Evolutionary conservation across 2,113 vertebrate genomes (phyloP), one percentile per base, ranked within the genome.

Genomic region (Semicossyphus pulcher): DNA sequence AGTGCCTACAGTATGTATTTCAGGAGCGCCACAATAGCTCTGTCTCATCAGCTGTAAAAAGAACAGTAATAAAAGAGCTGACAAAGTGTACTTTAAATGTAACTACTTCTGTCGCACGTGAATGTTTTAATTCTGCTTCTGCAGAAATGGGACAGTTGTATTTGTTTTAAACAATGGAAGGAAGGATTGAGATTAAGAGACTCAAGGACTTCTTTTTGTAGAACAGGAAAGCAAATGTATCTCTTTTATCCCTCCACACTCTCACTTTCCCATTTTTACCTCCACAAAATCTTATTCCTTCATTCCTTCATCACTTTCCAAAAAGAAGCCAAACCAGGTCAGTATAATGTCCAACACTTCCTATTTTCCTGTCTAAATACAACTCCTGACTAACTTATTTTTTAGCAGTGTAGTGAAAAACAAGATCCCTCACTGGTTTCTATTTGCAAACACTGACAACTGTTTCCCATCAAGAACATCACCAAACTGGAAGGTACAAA

Each of bases 21-120:
- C 44, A 67, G 54, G 57, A 52, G 72, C 67, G 44, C 57, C 32
- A 47, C 72, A 56, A 10, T 37, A 16, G 41, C 45, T 21, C 45
- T 48, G 64, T 81, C 51, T 76, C 51, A 9, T 72, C 80, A 76
- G 63, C 18, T 21, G n/a, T n/a, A n/a, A n/a, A n/a, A 2, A 45
- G 77, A 71, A 67, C 15, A n/a, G 48, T 53, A 73, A 74, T 64
- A 41, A 82, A 81, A 71, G 54, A 65, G 49, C 61, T 14, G 59
- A 69, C 62, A 64, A 67, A 68, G 34, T 25, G n/a, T 20, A 36
- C 11, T 66, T 74, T 56, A n/a, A 70, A 44, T 37, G 63, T 72
- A 81, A 72, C 68, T 67, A 59, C 67, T 84, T 84, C 78, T 84
- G 53, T 83, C 81, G 83, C 41, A 59, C 0, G 4, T 47, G 57